A percentile compares a stretch with the other conserved stretches of the same genome.
phyloP scores from a whole-genome alignment of 2,888 invertebrate genomes.

The Chrysotoxum bicinctum region DNA sequence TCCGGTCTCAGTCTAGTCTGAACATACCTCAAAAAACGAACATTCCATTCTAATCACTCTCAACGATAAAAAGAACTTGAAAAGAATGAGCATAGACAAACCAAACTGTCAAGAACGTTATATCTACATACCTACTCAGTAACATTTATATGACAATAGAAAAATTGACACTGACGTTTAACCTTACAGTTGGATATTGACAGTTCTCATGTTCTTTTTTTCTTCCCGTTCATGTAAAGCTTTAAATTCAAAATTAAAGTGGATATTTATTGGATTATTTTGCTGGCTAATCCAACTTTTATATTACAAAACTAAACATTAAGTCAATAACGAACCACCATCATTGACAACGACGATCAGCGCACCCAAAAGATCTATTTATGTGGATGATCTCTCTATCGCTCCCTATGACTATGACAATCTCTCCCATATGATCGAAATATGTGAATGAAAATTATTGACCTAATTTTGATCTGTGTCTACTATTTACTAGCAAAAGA shows the following conservation, averaged over 20 bases:
- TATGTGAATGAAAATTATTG: conserved; percentile 80
- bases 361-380: conserved; percentile 15
- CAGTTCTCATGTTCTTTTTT: not conserved
- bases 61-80: not conserved
- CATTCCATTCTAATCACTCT: not conserved
- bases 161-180: conserved; percentile 9
- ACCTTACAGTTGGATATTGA: not conserved
- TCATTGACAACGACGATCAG: not conserved
- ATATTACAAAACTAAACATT: not conserved
- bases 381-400: conserved; percentile 11
- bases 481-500: conserved; percentile 68
- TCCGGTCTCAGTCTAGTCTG: not conserved
- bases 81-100: not conserved
- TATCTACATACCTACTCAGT: not conserved
- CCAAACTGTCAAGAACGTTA: not conserved
- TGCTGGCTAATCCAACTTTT: conserved; percentile 16
- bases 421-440: conserved; percentile 68
- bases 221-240: not conserved
- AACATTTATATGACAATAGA: not conserved
- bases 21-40: not conserved
- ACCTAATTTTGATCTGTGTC: conserved; percentile 77
- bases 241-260: not conserved
- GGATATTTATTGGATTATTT: not conserved
- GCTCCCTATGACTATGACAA: conserved; percentile 19
- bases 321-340: not conserved